Conservation (phyloP, 2,797 vertebrate species). For the Poecilia gillii region DNA sequence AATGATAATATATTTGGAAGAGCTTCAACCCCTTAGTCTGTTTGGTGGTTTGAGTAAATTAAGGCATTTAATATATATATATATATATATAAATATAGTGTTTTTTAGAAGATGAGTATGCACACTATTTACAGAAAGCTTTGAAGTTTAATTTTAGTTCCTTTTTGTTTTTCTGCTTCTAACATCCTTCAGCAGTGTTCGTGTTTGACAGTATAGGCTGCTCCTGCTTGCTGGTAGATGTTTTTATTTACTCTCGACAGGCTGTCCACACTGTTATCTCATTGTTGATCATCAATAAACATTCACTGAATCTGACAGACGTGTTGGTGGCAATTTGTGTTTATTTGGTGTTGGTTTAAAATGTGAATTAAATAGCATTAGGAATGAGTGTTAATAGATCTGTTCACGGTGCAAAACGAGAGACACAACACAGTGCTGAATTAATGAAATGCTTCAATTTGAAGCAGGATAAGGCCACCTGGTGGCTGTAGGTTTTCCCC, state of each 20-base stretch:
- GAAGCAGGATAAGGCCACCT: conserved; percentile 56
- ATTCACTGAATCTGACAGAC: conserved; percentile 64
- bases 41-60: conserved; percentile 64
- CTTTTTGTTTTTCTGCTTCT: conserved; percentile 49
- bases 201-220: conserved; percentile 58
- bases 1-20: conserved; percentile 57
- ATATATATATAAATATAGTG: conserved; percentile 65
- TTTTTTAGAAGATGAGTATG: conserved; percentile 61
- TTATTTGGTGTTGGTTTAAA: conserved; percentile 16
- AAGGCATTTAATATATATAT: conserved; percentile 79
- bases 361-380: not conserved
- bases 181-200: conserved; percentile 66
- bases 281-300: conserved; percentile 81
- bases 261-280: conserved; percentile 71
- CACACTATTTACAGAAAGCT: conserved; percentile 66
- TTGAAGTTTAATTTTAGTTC: conserved; percentile 62
- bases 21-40: conserved; percentile 59
- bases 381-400: not conserved
- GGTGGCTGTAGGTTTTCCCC: conserved; percentile 12
- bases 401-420: not conserved
- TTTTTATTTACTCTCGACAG: conserved; percentile 61
- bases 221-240: conserved; percentile 73
- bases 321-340: conserved; percentile 1
- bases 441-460: conserved; percentile 63
- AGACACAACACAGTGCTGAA: not conserved